phyloP scores from a whole-genome alignment of 2,888 invertebrate genomes.

The Polia nebulosa region DNA sequence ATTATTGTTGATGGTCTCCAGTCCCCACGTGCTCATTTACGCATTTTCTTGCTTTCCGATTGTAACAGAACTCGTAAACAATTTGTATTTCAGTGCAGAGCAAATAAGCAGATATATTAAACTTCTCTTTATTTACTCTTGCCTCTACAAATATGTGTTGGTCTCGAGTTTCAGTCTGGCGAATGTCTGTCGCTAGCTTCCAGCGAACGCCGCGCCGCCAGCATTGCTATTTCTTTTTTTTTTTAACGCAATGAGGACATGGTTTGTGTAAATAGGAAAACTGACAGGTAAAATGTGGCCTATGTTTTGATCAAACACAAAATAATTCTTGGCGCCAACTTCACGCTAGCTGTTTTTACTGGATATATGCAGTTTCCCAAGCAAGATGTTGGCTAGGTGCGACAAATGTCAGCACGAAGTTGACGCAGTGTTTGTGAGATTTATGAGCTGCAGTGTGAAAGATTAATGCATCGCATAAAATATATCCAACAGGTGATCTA shows the following conservation, averaged over 20 bases:
- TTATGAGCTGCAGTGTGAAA: slow-evolving; percentile 19
- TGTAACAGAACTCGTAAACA: slow-evolving; percentile 13
- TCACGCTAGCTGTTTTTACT: not conserved
- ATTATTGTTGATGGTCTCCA: not conserved
- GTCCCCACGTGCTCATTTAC: not conserved
- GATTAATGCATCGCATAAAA: slow-evolving; percentile 40
- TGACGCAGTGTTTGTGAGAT: slow-evolving; percentile 22
- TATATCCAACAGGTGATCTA: slow-evolving; percentile 37
- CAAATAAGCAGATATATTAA: slow-evolving; percentile 26
- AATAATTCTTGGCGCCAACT: slow-evolving; percentile 2
- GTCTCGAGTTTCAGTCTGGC: slow-evolving; percentile 55
- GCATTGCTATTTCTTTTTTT: slow-evolving; percentile 29
- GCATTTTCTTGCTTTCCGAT: slow-evolving; percentile 6
- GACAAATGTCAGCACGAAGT: slow-evolving; percentile 12
- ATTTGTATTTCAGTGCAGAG: slow-evolving; percentile 16
- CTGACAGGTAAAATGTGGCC: slow-evolving; percentile 39
- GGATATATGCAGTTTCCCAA: not conserved
- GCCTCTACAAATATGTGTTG: slow-evolving; percentile 48
- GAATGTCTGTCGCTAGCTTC: slow-evolving; percentile 52
- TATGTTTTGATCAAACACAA: slow-evolving; percentile 22
- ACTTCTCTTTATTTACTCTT: slow-evolving; percentile 47
- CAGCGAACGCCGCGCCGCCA: slow-evolving; percentile 21
- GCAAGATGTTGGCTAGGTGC: slow-evolving; percentile 31
- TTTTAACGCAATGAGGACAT: slow-evolving; percentile 49
- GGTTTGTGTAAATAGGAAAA: slow-evolving; percentile 38